phyloP scores from a whole-genome alignment of 2,113 vertebrate genomes.

The Mus musculus region DNA sequence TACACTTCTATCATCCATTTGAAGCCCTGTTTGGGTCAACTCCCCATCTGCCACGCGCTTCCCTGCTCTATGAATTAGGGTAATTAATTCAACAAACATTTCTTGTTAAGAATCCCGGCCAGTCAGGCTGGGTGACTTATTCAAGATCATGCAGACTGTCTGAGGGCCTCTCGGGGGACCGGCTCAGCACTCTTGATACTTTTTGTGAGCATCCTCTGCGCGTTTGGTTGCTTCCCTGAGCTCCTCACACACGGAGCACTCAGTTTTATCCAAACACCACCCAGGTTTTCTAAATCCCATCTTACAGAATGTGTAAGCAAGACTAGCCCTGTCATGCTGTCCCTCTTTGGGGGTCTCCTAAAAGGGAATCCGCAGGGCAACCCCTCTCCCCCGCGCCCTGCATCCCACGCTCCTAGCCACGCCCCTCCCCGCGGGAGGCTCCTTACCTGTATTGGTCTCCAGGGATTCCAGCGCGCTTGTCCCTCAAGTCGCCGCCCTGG shows the following conservation, averaged over 20 bases:
- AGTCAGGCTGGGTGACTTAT: not conserved
- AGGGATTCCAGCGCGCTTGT: not conserved
- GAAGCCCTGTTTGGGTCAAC: not conserved
- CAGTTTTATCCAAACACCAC: not conserved
- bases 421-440: not conserved
- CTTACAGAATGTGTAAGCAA: conserved; percentile 17
- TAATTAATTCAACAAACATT: conserved; percentile 43
- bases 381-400: not conserved
- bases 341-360: not conserved
- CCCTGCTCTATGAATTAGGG: not conserved
- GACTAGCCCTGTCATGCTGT: not conserved
- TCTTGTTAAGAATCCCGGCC: not conserved
- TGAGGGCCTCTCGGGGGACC: not conserved
- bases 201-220: not conserved
- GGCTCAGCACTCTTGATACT: not conserved
- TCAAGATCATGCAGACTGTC: not conserved
- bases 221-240: not conserved
- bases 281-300: conserved; percentile 19
- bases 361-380: no score
- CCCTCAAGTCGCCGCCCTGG: not conserved
- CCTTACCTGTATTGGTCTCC: conserved; percentile 50
- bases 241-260: not conserved
- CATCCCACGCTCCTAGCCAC: not conserved
- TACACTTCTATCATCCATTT: not conserved
- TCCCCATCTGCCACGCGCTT: not conserved